Percentiles rank a stretch among this genome's conserved stretches.
Conservation (phyloP, 2,797 vertebrate species). For the Mormyrops attenuatus region DNA sequence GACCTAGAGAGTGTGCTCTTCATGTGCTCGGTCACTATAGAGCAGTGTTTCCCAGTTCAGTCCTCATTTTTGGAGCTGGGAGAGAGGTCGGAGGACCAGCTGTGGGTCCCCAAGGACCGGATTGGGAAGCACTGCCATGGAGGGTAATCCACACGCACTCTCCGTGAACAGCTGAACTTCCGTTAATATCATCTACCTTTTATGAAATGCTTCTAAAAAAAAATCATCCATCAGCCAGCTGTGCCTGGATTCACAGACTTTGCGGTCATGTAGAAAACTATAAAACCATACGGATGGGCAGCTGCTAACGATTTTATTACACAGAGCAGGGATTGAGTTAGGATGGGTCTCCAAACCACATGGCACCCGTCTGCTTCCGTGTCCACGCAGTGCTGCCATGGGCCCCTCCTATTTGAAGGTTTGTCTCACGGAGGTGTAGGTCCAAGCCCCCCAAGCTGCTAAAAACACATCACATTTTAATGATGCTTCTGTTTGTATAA, state of each 20-base stretch:
- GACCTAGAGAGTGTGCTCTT: background rate
- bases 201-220: background rate
- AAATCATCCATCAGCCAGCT: background rate
- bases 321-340: background rate
- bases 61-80: background rate
- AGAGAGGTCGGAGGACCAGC: background rate
- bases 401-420: background rate
- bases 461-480: background rate
- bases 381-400: background rate
- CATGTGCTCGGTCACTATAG: background rate
- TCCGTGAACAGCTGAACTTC: background rate
- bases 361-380: background rate
- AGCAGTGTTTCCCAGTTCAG: background rate
- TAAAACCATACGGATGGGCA: background rate
- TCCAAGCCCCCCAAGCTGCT: background rate
- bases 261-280: background rate
- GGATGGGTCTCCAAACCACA: background rate
- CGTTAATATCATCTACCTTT: background rate
- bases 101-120: background rate
- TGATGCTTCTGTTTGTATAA: background rate
- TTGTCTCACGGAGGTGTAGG: background rate
- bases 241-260: background rate
- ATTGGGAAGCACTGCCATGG: background rate
- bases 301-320: background rate
- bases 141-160: background rate